Evolutionary conservation across 2,113 vertebrate species (phyloP), one percentile per base, ranked within the genome.

Genomic region (Psephotus haematonotus): DNA sequence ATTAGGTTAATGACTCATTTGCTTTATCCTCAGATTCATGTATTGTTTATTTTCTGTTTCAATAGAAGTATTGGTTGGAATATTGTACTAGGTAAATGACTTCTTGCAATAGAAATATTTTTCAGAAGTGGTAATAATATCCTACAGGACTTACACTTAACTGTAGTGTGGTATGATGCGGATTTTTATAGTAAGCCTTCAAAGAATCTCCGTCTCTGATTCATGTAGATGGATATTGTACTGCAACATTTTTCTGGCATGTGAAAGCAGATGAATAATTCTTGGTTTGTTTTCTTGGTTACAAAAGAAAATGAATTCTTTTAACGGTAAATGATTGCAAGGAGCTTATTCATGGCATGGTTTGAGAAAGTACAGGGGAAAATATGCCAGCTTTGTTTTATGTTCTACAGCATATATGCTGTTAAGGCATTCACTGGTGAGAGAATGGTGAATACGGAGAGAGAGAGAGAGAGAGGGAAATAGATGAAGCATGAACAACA

Each of bases 251-350:
- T 55, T 52, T 79, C 67, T 95, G 59, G 76, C 31, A 52, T 69
- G 35, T 69, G 84, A 87, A 87, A 91, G 43, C 17, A 77, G 72
- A 88, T 86, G 76, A 86, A 81, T 77, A 90, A 75, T 59, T 88
- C 49, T 70, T 70, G 31, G 13, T 91, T 82, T 84, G 43, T 86
- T 89, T 83, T 18, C 20, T 75, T 64, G 17, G 18, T 88, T 96
- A 57, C 35, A 84, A 93, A 92, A 55, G 55, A 62, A 95, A 93
- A 91, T 71, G 3, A 85, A 76, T 87, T 96, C 13, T 89, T 23
- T 37, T 72, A 92, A 63, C 24, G 37, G 81, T 69, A 82, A 87
- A 60, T 37, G 82, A 69, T 41, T 90, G 49, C 70, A 76, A 82
- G 59, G 59, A 68, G 52, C 17, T 87, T 91, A 87, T 84, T 95